phyloP scores from a whole-genome alignment of 2,888 invertebrate species.

The Keiferia lycopersicella region DNA sequence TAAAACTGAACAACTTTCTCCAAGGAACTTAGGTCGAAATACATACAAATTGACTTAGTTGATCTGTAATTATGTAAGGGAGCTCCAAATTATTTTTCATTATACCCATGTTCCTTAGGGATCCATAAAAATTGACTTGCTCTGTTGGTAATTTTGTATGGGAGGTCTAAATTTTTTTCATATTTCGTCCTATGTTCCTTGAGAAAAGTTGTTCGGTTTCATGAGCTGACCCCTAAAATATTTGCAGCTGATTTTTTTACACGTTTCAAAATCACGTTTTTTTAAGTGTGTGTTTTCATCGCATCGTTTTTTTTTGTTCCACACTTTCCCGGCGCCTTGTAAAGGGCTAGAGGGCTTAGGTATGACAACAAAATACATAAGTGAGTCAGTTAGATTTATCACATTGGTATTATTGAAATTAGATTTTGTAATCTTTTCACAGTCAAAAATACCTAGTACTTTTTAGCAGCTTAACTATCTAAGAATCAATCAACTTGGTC shows the following conservation, averaged over 20 bases:
- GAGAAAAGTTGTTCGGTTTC: too few relatives aligned
- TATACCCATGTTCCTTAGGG: background rate
- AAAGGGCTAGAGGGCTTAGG: constrained; percentile 77
- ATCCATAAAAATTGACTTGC: background rate
- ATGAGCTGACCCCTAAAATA: too few relatives aligned
- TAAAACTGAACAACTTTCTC: too few relatives aligned
- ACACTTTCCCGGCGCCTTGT: constrained; percentile 60
- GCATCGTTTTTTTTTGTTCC: constrained; percentile 45
- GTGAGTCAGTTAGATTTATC: constrained; percentile 16
- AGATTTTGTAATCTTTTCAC: background rate
- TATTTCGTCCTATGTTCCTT: too few relatives aligned
- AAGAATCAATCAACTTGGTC: too few relatives aligned
- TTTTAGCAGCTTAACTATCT: too few relatives aligned
- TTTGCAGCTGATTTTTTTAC: too few relatives aligned
- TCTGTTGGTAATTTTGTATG: background rate
- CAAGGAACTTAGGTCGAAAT: too few relatives aligned
- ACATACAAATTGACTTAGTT: too few relatives aligned
- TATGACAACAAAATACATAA: constrained; percentile 48
- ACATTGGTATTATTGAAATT: background rate
- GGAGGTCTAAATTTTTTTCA: too few relatives aligned
- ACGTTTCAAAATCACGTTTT: background rate
- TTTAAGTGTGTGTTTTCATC: constrained; percentile 33
- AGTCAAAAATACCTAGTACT: too few relatives aligned
- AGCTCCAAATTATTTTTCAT: background rate
- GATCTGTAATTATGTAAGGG: too few relatives aligned